These are phyloP conservation scores for Tragelaphus scriptus DNA, from an alignment of 2,113 vertebrate genomes.

Conservation along the genomic window DNA sequence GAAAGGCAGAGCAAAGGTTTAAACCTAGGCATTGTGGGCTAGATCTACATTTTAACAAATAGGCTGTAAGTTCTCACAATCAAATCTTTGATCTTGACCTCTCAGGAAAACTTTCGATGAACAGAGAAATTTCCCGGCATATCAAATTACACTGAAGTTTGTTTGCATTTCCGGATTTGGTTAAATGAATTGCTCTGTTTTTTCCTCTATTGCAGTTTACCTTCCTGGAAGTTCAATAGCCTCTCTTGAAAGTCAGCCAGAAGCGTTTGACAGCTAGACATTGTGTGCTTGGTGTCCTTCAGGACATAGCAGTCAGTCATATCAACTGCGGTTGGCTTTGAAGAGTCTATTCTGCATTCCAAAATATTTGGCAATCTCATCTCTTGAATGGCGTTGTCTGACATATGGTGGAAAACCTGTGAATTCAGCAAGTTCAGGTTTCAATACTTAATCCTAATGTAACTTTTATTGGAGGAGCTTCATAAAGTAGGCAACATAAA, in stretches of 20 bases:
- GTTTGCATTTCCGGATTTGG: not conserved
- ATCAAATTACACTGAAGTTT: not conserved
- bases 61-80: not conserved
- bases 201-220: not conserved
- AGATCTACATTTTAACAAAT: not conserved
- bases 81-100: not conserved
- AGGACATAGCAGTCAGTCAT: not conserved
- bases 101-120: not conserved
- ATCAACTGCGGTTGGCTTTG: not conserved
- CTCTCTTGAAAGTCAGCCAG: not conserved
- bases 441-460: not conserved
- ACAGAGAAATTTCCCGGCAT: not conserved
- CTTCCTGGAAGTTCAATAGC: not conserved
- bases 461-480: not conserved
- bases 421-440: not conserved
- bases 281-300: not conserved
- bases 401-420: not conserved
- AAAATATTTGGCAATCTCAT: not conserved
- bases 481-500: not conserved
- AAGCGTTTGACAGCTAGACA: not conserved
- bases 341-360: not conserved
- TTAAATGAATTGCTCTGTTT: constrained; percentile 4
- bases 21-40: not conserved
- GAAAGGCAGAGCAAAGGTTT: not conserved
- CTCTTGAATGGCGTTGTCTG: not conserved